Evolutionary conservation across 2,113 vertebrate genomes (phyloP), one percentile per base, ranked within the genome.

Genomic region (Hydrolagus affinis): DNA sequence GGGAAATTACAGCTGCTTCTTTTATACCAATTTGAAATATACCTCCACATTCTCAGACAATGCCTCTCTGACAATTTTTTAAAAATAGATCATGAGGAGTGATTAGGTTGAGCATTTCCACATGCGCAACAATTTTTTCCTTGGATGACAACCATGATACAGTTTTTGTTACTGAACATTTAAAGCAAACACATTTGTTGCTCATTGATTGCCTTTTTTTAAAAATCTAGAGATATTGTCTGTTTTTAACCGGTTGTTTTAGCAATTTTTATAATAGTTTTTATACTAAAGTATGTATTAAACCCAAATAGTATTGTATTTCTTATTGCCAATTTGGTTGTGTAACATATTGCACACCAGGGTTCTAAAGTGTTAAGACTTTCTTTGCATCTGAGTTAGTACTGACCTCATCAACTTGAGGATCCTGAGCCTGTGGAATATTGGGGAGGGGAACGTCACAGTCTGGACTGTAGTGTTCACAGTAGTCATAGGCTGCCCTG

Each of bases 381-480:
- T 56, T 85, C 30, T 68, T 86, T 87, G 85, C 87, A 88, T 44
- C 8, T 19, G 85, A 30, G 70, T 0, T 25, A n/a, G 15, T 15
- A 62, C 85, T 86, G 15, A 86, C 96, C 89, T 96, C 93, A 66
- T 95, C 95, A 57, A 91, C 78, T 85, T 93, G 91, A 11, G 97
- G 95, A 87, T 98, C 94, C 91, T 98, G 97, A 85, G 97, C 97
- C 88, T 98, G 97, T 66, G 96, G 92, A 69, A 93, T 89, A 71
- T 93, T 90, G 30, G 94, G 89, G 70, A 93, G 94, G 11, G 96
- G 95, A 21, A 92, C 95, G 87, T 96, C 94, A 91, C 98, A 99
- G 92, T 99, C 97, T 0, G 97, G 96, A 89, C 95, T 98, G 86
- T 98, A 99, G 89, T 99, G 96, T 89, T 97, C 96, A 91, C 98